phyloP scores from a whole-genome alignment of 2,888 invertebrate species.

The Sesia apiformis region DNA sequence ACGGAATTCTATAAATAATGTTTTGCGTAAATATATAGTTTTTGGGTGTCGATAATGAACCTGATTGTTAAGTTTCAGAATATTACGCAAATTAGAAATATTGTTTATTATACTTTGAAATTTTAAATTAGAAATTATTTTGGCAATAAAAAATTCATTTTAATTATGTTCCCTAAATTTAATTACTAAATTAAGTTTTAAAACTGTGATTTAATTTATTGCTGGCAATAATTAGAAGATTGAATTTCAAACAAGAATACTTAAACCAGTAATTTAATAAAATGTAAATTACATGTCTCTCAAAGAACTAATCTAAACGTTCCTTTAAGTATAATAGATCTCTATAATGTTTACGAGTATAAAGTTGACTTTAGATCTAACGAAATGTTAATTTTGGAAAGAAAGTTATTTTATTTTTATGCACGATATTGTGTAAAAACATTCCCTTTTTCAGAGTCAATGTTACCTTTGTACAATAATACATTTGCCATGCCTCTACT shows the following conservation, averaged over 20 bases:
- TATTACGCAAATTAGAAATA: constrained; percentile 52
- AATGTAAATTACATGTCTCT: constrained; percentile 29
- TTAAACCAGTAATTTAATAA: constrained; percentile 3
- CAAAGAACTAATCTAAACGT: constrained; percentile 64
- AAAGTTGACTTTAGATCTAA: constrained; percentile 10
- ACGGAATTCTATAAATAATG: constrained; percentile 45
- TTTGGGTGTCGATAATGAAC: constrained; percentile 29
- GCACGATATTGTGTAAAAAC: background rate
- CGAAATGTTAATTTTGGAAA: too few relatives aligned
- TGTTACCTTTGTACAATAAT: constrained; percentile 33
- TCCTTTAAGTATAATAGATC: constrained; percentile 71
- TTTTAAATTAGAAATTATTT: constrained; percentile 39
- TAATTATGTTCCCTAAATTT: constrained; percentile 21
- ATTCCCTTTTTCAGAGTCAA: constrained; percentile 17
- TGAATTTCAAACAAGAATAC: constrained; percentile 14
- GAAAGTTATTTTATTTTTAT: constrained; percentile 6
- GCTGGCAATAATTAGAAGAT: constrained; percentile 40
- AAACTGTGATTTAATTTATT: constrained; percentile 73
- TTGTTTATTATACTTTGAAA: constrained; percentile 42
- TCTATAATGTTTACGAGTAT: constrained; percentile 61
- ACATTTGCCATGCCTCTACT: constrained; percentile 20
- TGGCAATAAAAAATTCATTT: constrained; percentile 14
- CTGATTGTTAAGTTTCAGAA: constrained; percentile 64
- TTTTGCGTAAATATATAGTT: constrained; percentile 64
- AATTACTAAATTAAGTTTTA: constrained; percentile 55